A percentile compares a stretch with the other conserved stretches of the same genome.
Evolutionary conservation across 2,113 vertebrate genomes (phyloP).

Genomic region (Xiphophorus hellerii): DNA sequence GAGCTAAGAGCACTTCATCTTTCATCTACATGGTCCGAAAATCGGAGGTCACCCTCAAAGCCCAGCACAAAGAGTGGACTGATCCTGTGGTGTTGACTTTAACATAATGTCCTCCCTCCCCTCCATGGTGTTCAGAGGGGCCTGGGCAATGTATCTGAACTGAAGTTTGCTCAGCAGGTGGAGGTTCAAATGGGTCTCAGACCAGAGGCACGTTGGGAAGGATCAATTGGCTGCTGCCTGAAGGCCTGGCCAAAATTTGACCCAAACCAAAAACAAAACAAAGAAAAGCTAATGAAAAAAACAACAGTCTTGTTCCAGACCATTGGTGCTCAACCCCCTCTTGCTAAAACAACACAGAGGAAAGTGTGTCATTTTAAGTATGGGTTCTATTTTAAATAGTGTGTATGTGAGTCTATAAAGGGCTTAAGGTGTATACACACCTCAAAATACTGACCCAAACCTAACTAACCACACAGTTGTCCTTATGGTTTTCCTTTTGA

Average conservation of each 20-base stretch:
- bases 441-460: conserved; percentile 67
- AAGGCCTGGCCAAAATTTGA: conserved; percentile 89
- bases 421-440: conserved; percentile 56
- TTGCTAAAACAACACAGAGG: conserved; percentile 87
- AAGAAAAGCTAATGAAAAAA: background rate
- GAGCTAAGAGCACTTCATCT: conserved; percentile 50
- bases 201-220: conserved; percentile 87
- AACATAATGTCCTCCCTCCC: conserved; percentile 78
- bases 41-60: conserved; percentile 72
- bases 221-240: conserved; percentile 87
- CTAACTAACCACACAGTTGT: conserved; percentile 65
- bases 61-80: conserved; percentile 70
- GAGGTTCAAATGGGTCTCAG: conserved; percentile 91
- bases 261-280: conserved; percentile 81
- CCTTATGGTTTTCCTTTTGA: conserved; percentile 63
- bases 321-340: conserved; percentile 82
- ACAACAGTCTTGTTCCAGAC: conserved; percentile 85
- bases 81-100: conserved; percentile 79
- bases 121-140: conserved; percentile 81
- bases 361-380: conserved; percentile 58
- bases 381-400: conserved; percentile 41
- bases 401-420: conserved; percentile 39
- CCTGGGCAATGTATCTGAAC: conserved; percentile 88
- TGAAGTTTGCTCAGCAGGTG: conserved; percentile 95
- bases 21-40: conserved; percentile 56